These are phyloP conservation scores for Halocynthia aurantium DNA, from an alignment of 23 tunicate genomes.

Conservation along the genomic window DNA sequence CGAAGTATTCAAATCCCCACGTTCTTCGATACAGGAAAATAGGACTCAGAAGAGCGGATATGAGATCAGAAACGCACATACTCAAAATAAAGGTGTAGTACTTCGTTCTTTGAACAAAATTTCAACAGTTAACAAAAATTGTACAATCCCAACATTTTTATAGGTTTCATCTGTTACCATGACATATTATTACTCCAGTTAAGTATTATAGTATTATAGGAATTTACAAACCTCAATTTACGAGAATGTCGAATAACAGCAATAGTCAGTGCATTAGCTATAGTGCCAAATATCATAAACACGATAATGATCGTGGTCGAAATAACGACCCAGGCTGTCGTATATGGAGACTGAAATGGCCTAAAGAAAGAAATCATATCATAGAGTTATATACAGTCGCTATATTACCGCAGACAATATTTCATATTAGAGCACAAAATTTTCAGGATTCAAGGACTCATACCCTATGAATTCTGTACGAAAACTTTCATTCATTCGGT, in stretches of 20 bases:
- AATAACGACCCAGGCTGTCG: conserved; percentile 27
- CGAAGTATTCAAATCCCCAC: conserved; percentile 69
- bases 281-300: conserved; percentile 19
- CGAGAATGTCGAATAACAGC: conserved; percentile 20
- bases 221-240: conserved; percentile 7
- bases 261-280: conserved; percentile 32
- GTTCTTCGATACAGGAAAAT: conserved; percentile 65
- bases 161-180: too few relatives aligned
- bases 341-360: background rate
- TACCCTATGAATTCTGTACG: too few relatives aligned
- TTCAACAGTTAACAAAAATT: background rate
- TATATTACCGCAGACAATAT: too few relatives aligned
- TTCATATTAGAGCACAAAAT: too few relatives aligned
- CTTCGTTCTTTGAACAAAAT: conserved; percentile 23
- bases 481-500: too few relatives aligned
- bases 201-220: background rate
- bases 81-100: conserved; percentile 56
- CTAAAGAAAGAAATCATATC: background rate
- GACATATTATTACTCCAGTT: background rate
- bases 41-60: conserved; percentile 64
- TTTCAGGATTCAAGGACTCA: too few relatives aligned
- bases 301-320: conserved; percentile 7
- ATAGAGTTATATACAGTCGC: background rate
- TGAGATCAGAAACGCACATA: conserved; percentile 60
- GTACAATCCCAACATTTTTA: too few relatives aligned